A percentile compares a stretch with the other conserved stretches of the same genome.
These are phyloP conservation scores for Psilanteris sp. DNA, from an alignment of 1,140 invertebrate genomes.

Conservation along the genomic window DNA sequence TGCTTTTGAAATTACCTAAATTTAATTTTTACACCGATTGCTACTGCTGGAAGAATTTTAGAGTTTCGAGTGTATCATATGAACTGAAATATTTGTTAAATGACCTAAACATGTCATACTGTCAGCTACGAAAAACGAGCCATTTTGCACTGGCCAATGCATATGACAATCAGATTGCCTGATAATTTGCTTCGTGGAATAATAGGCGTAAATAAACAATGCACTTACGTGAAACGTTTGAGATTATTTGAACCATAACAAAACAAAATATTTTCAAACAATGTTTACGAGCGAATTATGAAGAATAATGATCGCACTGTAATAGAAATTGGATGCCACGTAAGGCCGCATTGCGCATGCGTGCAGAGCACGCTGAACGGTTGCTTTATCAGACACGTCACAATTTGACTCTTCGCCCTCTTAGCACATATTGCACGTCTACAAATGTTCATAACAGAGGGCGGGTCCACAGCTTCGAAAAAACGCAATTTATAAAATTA, in stretches of 20 bases:
- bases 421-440: too few relatives aligned
- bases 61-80: too few relatives aligned
- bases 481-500: too few relatives aligned
- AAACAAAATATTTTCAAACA: conserved; percentile 67
- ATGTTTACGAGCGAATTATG: conserved; percentile 73
- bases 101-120: conserved; percentile 16
- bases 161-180: conserved; percentile 13
- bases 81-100: neutral
- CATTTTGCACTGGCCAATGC: conserved; percentile 51
- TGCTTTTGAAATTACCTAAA: too few relatives aligned
- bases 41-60: too few relatives aligned
- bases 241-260: conserved; percentile 75
- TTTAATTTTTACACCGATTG: too few relatives aligned
- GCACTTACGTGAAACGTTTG: conserved; percentile 68
- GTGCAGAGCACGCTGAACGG: conserved; percentile 65
- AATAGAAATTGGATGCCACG: conserved; percentile 80
- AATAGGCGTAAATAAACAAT: neutral
- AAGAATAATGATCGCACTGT: conserved; percentile 74
- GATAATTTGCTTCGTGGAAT: neutral
- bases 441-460: too few relatives aligned
- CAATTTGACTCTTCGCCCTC: conserved; percentile 45
- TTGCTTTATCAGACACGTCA: conserved; percentile 72
- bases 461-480: too few relatives aligned
- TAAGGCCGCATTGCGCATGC: conserved; percentile 82
- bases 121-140: conserved; percentile 35